phyloP scores from a whole-genome alignment of 2,113 vertebrate species.

The Turnix velox region DNA sequence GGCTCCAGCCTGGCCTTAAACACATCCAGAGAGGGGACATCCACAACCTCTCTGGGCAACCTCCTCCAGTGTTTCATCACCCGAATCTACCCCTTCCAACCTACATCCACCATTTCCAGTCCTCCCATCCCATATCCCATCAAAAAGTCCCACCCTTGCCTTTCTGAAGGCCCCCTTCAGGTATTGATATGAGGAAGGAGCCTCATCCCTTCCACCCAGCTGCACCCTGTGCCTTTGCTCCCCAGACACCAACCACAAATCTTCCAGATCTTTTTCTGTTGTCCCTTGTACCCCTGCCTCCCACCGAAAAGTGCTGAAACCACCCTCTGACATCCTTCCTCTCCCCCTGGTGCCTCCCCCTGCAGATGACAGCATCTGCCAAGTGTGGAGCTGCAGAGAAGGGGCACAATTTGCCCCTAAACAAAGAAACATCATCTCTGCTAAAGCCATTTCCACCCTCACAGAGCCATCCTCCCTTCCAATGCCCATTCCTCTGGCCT shows the following conservation, averaged over 20 bases:
- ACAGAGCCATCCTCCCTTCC: constrained; percentile 64
- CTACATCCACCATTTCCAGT: too few species aligned
- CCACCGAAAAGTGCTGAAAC: not conserved
- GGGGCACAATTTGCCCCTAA: constrained; percentile 53
- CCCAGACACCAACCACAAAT: not conserved
- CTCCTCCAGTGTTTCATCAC: too few species aligned
- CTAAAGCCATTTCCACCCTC: constrained; percentile 63
- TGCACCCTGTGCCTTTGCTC: not conserved
- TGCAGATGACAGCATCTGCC: constrained; percentile 50
- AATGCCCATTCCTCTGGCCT: constrained; percentile 67
- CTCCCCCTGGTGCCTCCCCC: not conserved
- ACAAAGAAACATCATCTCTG: constrained; percentile 66
- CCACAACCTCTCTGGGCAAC: too few species aligned
- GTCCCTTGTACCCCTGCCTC: not conserved
- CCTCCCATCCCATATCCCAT: too few species aligned
- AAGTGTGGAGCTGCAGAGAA: not conserved
- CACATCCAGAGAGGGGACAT: too few species aligned
- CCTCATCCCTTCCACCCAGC: not conserved
- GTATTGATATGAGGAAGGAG: not conserved
- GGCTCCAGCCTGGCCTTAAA: too few species aligned
- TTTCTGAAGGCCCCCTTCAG: too few species aligned
- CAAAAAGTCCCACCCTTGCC: too few species aligned
- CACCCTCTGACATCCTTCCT: not conserved
- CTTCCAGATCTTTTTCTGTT: not conserved
- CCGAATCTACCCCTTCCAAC: too few species aligned